A percentile compares a stretch with the other conserved stretches of the same genome.
Evolutionary conservation across 2,888 invertebrate species (phyloP).

Genomic region (Deilephila elpenor): DNA sequence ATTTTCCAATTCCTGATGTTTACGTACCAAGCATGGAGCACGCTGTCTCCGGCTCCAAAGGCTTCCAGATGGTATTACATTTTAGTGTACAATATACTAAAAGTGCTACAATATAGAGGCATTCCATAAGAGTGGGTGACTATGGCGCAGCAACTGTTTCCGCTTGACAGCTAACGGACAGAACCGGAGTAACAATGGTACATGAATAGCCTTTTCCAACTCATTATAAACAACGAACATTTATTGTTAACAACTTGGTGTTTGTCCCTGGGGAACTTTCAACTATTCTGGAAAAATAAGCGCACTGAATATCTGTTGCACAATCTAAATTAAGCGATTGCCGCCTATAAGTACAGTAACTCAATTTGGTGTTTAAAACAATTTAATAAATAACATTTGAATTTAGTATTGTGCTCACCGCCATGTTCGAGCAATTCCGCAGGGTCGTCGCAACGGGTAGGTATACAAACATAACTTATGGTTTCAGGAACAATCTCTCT

Average conservation of each 20-base stretch:
- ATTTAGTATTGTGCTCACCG: too few species aligned
- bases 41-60: too few species aligned
- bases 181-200: not conserved
- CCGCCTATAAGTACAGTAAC: not conserved
- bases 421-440: too few species aligned
- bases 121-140: not conserved
- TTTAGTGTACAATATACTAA: not conserved
- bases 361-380: not conserved
- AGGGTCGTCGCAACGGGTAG: too few species aligned
- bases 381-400: not conserved
- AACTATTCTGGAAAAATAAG: not conserved
- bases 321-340: not conserved
- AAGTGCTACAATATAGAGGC: not conserved
- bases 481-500: too few species aligned
- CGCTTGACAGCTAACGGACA: not conserved
- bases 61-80: too few species aligned
- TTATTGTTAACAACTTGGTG: not conserved
- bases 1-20: not conserved
- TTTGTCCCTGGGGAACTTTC: not conserved
- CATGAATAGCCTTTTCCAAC: constrained; percentile 1
- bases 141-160: not conserved
- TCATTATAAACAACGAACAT: not conserved
- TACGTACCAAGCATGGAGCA: not conserved
- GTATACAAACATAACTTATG: too few species aligned
- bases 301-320: not conserved